Percentiles rank a stretch among this genome's conserved stretches.
Evolutionary conservation across 2,888 invertebrate genomes (phyloP).

Genomic region (Pammene fasciana): DNA sequence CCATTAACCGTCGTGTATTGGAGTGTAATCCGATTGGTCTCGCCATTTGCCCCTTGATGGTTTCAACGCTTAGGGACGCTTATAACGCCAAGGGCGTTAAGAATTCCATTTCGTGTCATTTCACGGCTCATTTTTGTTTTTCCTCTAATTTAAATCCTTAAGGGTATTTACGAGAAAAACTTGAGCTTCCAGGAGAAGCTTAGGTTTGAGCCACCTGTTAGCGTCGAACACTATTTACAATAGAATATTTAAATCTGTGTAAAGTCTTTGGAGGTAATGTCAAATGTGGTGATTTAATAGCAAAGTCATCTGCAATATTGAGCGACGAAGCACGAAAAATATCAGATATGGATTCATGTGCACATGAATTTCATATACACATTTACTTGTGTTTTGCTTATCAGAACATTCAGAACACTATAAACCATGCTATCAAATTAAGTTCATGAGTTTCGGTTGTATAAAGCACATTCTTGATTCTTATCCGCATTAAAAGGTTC

Average conservation of each 20-base stretch:
- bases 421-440: neutral
- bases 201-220: no score
- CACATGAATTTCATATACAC: no score
- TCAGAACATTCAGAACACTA: no score
- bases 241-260: no score
- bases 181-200: neutral
- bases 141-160: neutral
- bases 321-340: no score
- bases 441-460: no score
- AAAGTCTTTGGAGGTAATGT: no score
- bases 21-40: conserved; percentile 33
- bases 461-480: neutral
- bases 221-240: no score
- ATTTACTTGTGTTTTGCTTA: no score
- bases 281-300: no score
- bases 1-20: conserved; percentile 27
- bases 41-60: conserved; percentile 29
- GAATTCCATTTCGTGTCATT: conserved; percentile 18
- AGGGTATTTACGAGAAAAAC: neutral
- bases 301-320: no score
- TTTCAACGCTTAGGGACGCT: conserved; percentile 21
- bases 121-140: conserved; percentile 21
- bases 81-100: conserved; percentile 17
- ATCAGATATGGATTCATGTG: no score
- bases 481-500: neutral